Evolutionary conservation across 1,140 invertebrate genomes (phyloP).

Genomic region (Leucophenga varia): DNA sequence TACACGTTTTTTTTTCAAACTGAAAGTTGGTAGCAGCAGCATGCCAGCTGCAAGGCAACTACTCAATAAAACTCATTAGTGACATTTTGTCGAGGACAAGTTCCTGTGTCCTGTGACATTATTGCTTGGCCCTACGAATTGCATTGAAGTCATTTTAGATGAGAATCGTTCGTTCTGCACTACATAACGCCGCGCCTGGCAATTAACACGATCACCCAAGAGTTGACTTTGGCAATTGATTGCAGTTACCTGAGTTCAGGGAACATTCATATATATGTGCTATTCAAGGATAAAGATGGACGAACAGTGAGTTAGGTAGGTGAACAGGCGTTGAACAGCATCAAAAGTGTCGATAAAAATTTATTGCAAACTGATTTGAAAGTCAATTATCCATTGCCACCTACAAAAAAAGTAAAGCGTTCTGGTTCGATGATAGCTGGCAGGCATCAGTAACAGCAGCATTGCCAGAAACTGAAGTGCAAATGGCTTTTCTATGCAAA

Average conservation of each 20-base stretch:
- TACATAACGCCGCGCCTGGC: no score
- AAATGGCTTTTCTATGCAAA: conserved; percentile 54
- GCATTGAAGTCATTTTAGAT: no score
- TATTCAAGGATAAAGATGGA: no score
- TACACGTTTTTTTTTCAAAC: not conserved
- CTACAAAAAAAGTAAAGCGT: no score
- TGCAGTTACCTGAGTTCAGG: conserved; percentile 44
- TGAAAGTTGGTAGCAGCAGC: conserved; percentile 1
- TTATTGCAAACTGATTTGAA: conserved; percentile 56
- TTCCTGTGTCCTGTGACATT: not conserved
- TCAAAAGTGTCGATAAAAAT: conserved; percentile 53
- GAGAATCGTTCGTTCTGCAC: no score
- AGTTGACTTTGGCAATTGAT: conserved; percentile 50
- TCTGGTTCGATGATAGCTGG: no score
- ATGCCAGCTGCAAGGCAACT: conserved; percentile 17
- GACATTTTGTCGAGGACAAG: conserved; percentile 37
- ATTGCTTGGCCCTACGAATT: not conserved
- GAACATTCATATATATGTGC: no score
- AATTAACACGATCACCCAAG: conserved; percentile 44
- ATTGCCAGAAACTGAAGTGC: conserved; percentile 23
- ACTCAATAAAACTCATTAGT: conserved; percentile 54
- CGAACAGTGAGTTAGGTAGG: not conserved
- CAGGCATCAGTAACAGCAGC: not conserved
- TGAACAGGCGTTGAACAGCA: conserved; percentile 25
- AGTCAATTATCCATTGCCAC: conserved; percentile 51